Evolutionary conservation across 2,113 vertebrate genomes (phyloP).

Genomic region (Athene noctua): DNA sequence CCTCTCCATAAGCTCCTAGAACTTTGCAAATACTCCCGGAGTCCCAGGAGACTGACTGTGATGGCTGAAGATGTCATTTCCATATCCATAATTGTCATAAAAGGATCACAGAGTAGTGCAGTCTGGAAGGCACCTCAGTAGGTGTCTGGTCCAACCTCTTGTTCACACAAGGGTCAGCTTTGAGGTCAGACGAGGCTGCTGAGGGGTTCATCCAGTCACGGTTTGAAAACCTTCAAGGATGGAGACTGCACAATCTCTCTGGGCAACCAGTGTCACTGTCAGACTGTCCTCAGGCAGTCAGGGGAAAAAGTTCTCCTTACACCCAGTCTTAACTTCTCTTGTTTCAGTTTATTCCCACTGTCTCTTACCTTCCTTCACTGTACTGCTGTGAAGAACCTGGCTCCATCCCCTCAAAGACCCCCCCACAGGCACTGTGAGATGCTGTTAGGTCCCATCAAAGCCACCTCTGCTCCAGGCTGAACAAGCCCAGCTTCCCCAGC

Average conservation of each 20-base stretch:
- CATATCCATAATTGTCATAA: background rate
- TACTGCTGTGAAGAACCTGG: background rate
- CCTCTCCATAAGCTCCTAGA: background rate
- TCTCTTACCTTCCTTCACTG: background rate
- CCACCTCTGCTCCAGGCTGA: background rate
- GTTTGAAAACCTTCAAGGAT: background rate
- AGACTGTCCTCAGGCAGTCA: background rate
- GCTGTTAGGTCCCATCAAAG: background rate
- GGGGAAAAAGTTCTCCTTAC: background rate
- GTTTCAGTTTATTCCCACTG: background rate
- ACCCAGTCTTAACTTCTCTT: background rate
- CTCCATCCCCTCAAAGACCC: background rate
- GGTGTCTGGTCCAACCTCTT: background rate
- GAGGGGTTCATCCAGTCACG: background rate
- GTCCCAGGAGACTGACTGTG: background rate
- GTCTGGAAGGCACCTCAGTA: background rate
- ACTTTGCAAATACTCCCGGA: background rate
- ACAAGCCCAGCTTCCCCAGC: background rate
- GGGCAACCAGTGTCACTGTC: background rate
- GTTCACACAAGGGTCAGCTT: background rate
- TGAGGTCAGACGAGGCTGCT: background rate
- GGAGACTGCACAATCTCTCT: background rate
- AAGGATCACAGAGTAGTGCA: background rate
- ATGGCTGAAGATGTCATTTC: background rate
- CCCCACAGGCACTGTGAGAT: background rate